Base-by-base conservation (phyloP, 2,888 invertebrate genomes). In the Phyllotreta cruciferae region DNA sequence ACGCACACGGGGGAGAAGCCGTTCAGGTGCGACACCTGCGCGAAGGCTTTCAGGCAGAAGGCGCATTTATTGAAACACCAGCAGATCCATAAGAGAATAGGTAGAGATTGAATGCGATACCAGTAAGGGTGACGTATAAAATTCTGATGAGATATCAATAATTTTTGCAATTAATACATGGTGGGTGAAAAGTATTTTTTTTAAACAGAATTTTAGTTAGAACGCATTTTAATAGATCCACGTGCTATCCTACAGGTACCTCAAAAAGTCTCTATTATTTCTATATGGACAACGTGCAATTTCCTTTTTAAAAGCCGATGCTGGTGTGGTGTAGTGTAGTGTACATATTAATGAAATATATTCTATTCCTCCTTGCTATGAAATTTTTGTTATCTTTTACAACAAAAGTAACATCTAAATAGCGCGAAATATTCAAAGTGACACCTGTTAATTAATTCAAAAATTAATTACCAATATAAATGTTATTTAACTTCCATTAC, bases 1-100 rank as follows among this genome's bases (percentile, higher is more conserved):
- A 94, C 94, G 63, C 94, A 95, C 80, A 95, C 94, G 13, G 95
- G 95, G 1, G 95, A 95, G 82, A 95, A 95, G 76, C 95, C 95
- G 1, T 95, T 95, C 84, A 85, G 93, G 75, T 93, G 93, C 77
- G 94, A 95, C 77, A 92, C 93, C 42, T 95, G 94, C 82, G 92
- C 93, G 61, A 95, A 95, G 80, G 93, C 94, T 64, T 95, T 95
- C 83, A 85, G 95, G 67, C 95, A 95, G 82, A 95, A 95, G 82
- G 95, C 95, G 71, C 95, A 95, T 81, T 87, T 95, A 73, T 90
- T 95, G 78, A 95, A 95, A 82, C 95, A 95, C 82, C 94, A 94
- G 82, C 94, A 94, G 85, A 95, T 95, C 77, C 95, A 95, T 85
- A 95, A 94, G 83, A 86, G 95, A 83, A 93, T 93, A 83, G 93